These are phyloP conservation scores for Neostethus bicornis DNA, from an alignment of 2,797 vertebrate species.

Conservation along the genomic window DNA sequence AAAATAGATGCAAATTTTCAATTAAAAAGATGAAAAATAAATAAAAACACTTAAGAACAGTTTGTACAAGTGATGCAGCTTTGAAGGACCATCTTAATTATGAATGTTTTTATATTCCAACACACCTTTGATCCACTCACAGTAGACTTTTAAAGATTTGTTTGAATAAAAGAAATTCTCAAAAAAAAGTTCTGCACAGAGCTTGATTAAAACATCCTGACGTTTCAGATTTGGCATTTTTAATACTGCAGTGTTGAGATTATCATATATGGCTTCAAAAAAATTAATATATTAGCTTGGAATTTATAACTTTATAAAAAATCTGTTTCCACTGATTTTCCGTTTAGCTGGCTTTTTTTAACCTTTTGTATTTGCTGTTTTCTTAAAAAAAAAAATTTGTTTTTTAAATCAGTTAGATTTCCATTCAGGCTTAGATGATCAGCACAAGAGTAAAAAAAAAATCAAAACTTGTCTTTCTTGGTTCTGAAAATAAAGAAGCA, in stretches of 20 bases:
- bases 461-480: too few species aligned
- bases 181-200: too few species aligned
- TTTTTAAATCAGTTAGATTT: not conserved
- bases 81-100: not conserved
- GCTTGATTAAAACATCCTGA: too few species aligned
- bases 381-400: not conserved
- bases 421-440: not conserved
- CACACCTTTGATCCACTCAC: not conserved
- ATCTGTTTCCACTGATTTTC: not conserved
- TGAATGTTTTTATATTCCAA: not conserved
- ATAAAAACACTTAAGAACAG: not conserved
- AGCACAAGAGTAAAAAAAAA: not conserved
- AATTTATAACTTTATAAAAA: not conserved
- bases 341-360: not conserved
- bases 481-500: not conserved
- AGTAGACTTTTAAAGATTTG: not conserved
- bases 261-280: too few species aligned
- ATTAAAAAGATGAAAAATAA: not conserved
- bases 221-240: not conserved
- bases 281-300: not conserved
- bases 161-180: too few species aligned
- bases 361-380: not conserved
- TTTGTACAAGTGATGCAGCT: too few species aligned
- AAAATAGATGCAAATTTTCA: not conserved
- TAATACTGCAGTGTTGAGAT: not conserved